Evolutionary conservation across 2,113 vertebrate species (phyloP).

Genomic region (Brienomyrus longianalis): DNA sequence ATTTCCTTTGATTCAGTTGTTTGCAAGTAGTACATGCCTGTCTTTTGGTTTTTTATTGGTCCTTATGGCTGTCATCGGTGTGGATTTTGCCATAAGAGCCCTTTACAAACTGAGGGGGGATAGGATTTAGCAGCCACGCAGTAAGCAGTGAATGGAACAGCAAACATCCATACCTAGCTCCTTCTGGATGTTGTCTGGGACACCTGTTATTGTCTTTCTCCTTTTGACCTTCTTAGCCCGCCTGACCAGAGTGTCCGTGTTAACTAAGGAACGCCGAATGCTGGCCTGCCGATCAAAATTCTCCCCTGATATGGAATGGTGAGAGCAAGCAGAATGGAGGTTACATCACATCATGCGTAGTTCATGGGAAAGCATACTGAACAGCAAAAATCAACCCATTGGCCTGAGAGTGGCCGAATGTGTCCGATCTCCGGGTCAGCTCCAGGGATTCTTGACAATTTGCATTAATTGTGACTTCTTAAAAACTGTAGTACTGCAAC

Average conservation of each 20-base stretch:
- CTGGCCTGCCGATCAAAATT: constrained; percentile 95
- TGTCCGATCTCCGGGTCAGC: background rate
- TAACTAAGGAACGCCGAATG: constrained; percentile 78
- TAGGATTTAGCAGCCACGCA: background rate
- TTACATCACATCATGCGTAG: constrained; percentile 67
- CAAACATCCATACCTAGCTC: constrained; percentile 75
- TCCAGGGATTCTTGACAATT: background rate
- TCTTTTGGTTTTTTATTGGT: background rate
- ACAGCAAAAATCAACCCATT: background rate
- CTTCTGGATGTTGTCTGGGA: constrained; percentile 73
- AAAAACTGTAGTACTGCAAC: background rate
- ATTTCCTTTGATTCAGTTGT: background rate
- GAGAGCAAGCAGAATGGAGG: constrained; percentile 29
- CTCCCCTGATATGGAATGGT: constrained; percentile 65
- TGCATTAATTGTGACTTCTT: background rate
- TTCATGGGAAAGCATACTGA: constrained; percentile 48
- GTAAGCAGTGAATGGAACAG: constrained; percentile 32
- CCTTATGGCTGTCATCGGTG: background rate
- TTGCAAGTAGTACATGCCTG: background rate
- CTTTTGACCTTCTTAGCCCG: constrained; percentile 80
- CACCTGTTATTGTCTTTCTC: constrained; percentile 78
- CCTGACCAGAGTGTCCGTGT: constrained; percentile 75
- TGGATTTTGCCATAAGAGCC: background rate
- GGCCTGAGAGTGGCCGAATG: background rate
- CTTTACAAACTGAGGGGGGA: background rate